These are phyloP conservation scores for Crioceris asparagi DNA, from an alignment of 2,888 invertebrate species.

Conservation along the genomic window DNA sequence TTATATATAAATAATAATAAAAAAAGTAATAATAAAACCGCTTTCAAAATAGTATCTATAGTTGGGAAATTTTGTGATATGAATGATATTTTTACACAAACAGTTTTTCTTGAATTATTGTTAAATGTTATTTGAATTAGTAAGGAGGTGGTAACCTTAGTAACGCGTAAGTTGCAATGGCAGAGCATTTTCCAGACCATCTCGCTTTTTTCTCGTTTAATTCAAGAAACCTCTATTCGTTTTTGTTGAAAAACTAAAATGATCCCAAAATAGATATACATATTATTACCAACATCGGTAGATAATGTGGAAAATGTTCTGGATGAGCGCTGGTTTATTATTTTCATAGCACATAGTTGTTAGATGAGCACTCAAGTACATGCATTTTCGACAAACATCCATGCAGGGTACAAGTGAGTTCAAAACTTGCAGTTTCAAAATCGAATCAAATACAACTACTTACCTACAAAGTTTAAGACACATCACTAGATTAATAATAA, in stretches of 20 bases:
- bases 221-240: no score
- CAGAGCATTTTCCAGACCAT: no score
- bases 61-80: conserved; percentile 10
- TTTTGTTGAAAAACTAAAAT: no score
- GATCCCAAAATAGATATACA: no score
- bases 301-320: no score
- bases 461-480: conserved; percentile 35
- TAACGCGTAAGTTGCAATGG: no score
- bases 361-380: conserved; percentile 8
- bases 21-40: no score
- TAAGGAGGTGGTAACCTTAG: no score
- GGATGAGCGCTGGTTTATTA: background rate
- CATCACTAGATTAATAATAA: conserved; percentile 32
- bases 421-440: conserved; percentile 31
- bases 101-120: conserved; percentile 7
- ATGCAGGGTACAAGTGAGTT: conserved; percentile 34
- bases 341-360: conserved; percentile 9
- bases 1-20: conserved; percentile 10
- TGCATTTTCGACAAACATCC: conserved; percentile 19
- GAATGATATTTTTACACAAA: conserved; percentile 10
- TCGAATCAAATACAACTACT: conserved; percentile 26
- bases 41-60: conserved; percentile 6
- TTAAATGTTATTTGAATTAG: no score
- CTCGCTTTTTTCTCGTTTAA: no score
- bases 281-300: no score